A percentile compares a stretch with the other conserved stretches of the same genome.
These are phyloP conservation scores for Mylabris sibirica DNA, from an alignment of 2,888 invertebrate genomes.

Conservation along the genomic window DNA sequence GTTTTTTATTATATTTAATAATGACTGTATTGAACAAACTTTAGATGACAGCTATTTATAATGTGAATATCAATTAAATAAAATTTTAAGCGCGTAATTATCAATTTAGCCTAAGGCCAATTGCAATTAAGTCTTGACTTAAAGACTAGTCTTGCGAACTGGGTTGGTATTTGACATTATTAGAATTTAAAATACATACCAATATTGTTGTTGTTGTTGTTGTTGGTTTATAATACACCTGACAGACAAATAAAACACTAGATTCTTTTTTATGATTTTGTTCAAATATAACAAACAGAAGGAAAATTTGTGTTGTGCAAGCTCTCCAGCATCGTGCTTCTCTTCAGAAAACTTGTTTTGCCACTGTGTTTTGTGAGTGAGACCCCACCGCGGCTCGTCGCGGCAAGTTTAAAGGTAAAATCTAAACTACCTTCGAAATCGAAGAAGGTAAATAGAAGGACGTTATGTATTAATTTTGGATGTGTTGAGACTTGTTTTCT, in stretches of 20 bases:
- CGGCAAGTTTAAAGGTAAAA: conserved; percentile 46
- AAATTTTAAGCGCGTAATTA: conserved; percentile 38
- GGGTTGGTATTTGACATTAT: conserved; percentile 7
- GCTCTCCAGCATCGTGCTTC: conserved; percentile 43
- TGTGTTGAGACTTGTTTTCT: neutral
- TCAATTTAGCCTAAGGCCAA: conserved; percentile 39
- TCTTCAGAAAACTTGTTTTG: conserved; percentile 49
- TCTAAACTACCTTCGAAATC: conserved; percentile 2
- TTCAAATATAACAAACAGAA: conserved; percentile 24
- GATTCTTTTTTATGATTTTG: neutral
- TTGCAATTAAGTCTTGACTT: conserved; percentile 29
- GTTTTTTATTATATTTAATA: neutral
- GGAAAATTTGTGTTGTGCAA: conserved; percentile 23
- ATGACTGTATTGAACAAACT: conserved; percentile 15
- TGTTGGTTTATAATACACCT: conserved; percentile 3
- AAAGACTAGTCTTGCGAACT: neutral
- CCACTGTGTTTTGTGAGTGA: conserved; percentile 37
- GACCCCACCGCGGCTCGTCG: conserved; percentile 38
- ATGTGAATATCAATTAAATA: conserved; percentile 5
- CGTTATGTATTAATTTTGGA: neutral
- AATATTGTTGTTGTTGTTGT: neutral
- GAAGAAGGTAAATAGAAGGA: conserved; percentile 10
- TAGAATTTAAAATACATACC: neutral
- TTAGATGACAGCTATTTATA: conserved; percentile 14
- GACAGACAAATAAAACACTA: neutral